These are phyloP conservation scores for Calycopis cecrops DNA, from an alignment of 1,140 invertebrate genomes.

Conservation along the genomic window DNA sequence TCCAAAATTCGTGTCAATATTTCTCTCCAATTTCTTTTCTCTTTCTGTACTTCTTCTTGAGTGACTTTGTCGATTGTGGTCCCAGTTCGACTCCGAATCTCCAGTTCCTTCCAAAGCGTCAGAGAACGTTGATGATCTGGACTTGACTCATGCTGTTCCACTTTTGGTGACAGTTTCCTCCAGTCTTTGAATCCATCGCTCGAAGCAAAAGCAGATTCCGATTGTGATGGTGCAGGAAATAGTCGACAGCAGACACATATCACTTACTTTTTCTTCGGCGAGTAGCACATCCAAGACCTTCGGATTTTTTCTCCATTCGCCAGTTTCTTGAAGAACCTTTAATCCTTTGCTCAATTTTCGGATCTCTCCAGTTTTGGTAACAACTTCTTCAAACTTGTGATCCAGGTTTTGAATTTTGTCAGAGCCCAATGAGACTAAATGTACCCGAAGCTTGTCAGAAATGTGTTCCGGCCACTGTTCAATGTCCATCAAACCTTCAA, in stretches of 20 bases:
- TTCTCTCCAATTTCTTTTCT: slow-evolving; percentile 22
- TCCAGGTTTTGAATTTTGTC: neutral
- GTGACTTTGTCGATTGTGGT: neutral
- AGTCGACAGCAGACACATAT: slow-evolving; percentile 17
- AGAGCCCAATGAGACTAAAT: too few relatives aligned
- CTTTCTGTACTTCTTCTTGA: neutral
- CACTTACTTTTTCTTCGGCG: slow-evolving; percentile 12
- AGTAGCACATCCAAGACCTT: slow-evolving; percentile 14
- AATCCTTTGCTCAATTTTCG: slow-evolving; percentile 1
- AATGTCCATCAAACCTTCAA: too few relatives aligned
- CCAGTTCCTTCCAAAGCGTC: neutral
- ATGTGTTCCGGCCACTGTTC: too few relatives aligned
- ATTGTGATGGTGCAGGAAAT: slow-evolving; percentile 11
- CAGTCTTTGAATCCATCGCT: slow-evolving; percentile 4
- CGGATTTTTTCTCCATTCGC: slow-evolving; percentile 17
- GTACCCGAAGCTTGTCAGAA: too few relatives aligned
- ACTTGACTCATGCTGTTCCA: slow-evolving; percentile 9
- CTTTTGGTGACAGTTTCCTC: neutral
- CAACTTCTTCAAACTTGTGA: neutral
- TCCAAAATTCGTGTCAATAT: slow-evolving; percentile 32
- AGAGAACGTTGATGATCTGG: neutral
- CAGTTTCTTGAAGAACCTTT: slow-evolving; percentile 6
- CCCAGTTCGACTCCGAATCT: neutral
- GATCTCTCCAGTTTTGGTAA: neutral
- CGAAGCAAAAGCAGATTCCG: slow-evolving; percentile 1